A percentile compares a stretch with the other conserved stretches of the same genome.
These are phyloP conservation scores for Stenodema calcarata DNA, from an alignment of 2,888 invertebrate genomes.

Conservation along the genomic window DNA sequence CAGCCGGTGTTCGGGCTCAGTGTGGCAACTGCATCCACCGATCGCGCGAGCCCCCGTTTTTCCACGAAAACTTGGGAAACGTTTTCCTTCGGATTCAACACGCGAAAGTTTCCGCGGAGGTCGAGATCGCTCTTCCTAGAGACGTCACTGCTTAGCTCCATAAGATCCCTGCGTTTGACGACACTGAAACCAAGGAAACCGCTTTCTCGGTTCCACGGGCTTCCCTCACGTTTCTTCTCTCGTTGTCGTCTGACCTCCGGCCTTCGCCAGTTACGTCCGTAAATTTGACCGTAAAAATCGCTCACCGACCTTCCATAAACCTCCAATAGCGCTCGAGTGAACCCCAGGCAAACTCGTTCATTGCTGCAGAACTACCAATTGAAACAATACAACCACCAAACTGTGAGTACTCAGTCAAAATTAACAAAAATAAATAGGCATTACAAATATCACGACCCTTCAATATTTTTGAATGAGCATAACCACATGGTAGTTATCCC, in stretches of 20 bases:
- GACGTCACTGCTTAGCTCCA: not conserved
- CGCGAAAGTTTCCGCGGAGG: not conserved
- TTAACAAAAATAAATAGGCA: too few relatives aligned
- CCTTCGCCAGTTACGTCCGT: not conserved
- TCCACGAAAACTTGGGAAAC: not conserved
- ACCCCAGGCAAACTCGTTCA: not conserved
- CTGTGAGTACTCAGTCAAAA: too few relatives aligned
- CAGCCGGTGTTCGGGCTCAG: not conserved
- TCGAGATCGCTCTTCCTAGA: not conserved
- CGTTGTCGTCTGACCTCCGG: not conserved
- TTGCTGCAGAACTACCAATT: too few relatives aligned
- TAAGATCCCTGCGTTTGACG: not conserved
- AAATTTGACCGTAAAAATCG: not conserved
- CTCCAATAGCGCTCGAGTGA: not conserved
- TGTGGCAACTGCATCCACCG: not conserved
- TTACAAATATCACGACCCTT: too few relatives aligned
- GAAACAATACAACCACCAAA: too few relatives aligned
- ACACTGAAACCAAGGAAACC: not conserved
- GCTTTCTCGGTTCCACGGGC: not conserved
- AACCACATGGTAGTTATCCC: too few relatives aligned
- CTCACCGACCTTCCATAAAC: not conserved
- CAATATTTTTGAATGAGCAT: too few relatives aligned
- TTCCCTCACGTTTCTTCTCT: not conserved
- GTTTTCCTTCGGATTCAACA: not conserved
- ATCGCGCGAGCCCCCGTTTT: not conserved